Base-by-base conservation (phyloP, 2,888 invertebrate genomes). In the Morpho helenor region DNA sequence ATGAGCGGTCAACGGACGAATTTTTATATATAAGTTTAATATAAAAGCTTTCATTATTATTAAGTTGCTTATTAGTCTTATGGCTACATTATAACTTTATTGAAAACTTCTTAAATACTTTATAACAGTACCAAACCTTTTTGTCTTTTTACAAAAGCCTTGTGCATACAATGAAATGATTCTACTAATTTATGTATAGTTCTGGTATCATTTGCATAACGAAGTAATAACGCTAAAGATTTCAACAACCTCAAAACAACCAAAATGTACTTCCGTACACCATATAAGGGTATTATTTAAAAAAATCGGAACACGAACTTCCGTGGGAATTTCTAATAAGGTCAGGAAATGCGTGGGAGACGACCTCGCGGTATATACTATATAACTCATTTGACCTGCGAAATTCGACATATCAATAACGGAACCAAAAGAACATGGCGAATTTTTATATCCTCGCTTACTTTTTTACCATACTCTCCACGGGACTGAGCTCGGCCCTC, bases 321-420 rank as follows among this genome's bases (percentile, higher is more conserved):
- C 59, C 63, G 58, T 61, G 54, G 59, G 59, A 55, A 61, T 46
- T 59, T 61, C 52, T 53, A 56, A 63, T 60, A 57, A 57, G 57
- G 49, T 49, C 52, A 43, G 49, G 56, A 10, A 40, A 22, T 48
- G 48, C 74, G 85, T 87, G 84, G 86, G 86, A 79, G 75, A 68
- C 67, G 86, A 72, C 88, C 88, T 89, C 85, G 83, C 61, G 58
- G 54, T 77, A 75, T 79, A 75, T 66, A 57, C 81, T 89, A 89
- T 89, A 89, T 84, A 88, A 79, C 76, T 65, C 74, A 68, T 80
- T 74, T 75, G 72, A 70, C 66, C 68, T 70, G 74, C 70, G 72
- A 79, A 73, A 73, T 75, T 78, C 67, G 69, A 76, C 71, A 75
- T 61, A 66, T 70, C 71, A 68, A 74, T 79, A 77, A 77, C 75